Evolutionary conservation across 2,797 vertebrate genomes (phyloP).

Genomic region (Typhlichthys subterraneus): DNA sequence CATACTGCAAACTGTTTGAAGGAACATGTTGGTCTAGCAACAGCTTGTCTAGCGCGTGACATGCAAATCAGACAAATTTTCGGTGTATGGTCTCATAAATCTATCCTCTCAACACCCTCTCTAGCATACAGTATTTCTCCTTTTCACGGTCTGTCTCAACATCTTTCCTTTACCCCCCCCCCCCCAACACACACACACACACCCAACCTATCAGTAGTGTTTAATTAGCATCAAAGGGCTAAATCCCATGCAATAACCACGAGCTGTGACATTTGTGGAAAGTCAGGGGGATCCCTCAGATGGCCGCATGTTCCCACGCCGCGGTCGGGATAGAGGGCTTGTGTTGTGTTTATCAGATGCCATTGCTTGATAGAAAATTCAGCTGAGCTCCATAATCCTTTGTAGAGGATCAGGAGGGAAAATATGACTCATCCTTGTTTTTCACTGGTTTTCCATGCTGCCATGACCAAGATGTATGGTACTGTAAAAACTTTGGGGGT

Average conservation of each 20-base stretch:
- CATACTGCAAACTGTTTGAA: conserved; percentile 13
- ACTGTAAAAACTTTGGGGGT: conserved; percentile 8
- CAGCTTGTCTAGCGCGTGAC: conserved; percentile 12
- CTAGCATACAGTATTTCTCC: neutral
- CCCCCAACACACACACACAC: neutral
- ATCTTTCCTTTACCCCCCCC: neutral
- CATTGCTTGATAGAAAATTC: conserved; percentile 50
- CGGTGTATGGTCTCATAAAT: neutral
- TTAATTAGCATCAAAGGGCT: conserved; percentile 64
- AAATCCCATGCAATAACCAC: conserved; percentile 53
- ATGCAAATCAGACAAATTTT: conserved; percentile 19
- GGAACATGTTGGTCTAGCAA: conserved; percentile 16
- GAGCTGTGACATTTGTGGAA: conserved; percentile 66
- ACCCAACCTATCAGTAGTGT: conserved; percentile 51
- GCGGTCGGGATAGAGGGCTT: conserved; percentile 20
- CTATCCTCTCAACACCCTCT: no score
- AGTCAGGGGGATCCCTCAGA: conserved; percentile 43
- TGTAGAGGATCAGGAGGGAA: conserved; percentile 31
- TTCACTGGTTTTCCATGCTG: conserved; percentile 26
- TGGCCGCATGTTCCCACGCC: conserved; percentile 39
- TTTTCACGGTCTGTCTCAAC: neutral
- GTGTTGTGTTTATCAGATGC: conserved; percentile 46
- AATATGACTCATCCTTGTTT: conserved; percentile 52
- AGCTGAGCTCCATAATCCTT: conserved; percentile 23
- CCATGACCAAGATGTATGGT: neutral